Percentiles rank a stretch among this genome's conserved stretches.
These are phyloP conservation scores for Crematogaster levior DNA, from an alignment of 2,888 invertebrate genomes.

Conservation along the genomic window DNA sequence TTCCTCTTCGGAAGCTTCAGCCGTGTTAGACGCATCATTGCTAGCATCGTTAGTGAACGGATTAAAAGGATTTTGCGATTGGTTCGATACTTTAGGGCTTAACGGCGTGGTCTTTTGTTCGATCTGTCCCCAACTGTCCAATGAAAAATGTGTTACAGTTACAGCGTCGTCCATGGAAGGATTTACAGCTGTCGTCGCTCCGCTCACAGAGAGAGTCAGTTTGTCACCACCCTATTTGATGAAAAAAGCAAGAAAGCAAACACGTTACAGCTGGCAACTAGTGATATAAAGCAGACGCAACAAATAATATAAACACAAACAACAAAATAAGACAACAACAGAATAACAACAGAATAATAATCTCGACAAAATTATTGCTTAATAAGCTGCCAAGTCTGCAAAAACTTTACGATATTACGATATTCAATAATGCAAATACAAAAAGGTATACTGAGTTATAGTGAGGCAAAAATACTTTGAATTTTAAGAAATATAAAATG, in stretches of 20 bases:
- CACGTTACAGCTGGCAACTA: conserved; percentile 70
- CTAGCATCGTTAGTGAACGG: conserved; percentile 81
- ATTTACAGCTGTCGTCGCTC: conserved; percentile 79
- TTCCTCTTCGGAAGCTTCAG: conserved; percentile 63
- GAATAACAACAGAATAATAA: neutral
- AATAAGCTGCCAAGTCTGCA: conserved; percentile 7
- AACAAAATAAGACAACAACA: no score
- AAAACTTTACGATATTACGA: neutral
- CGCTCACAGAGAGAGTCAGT: conserved; percentile 89
- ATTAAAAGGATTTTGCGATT: conserved; percentile 85
- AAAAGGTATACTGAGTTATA: neutral
- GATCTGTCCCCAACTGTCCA: conserved; percentile 86
- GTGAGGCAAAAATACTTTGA: neutral
- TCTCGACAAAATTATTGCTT: conserved; percentile 6
- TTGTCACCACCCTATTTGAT: conserved; percentile 89
- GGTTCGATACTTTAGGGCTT: conserved; percentile 80
- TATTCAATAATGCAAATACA: neutral
- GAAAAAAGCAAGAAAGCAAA: conserved; percentile 77
- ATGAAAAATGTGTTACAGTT: conserved; percentile 88
- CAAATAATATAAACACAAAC: conserved; percentile 22
- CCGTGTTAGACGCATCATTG: conserved; percentile 55
- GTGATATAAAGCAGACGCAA: conserved; percentile 54
- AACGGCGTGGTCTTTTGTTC: conserved; percentile 85
- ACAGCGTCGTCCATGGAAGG: conserved; percentile 85
- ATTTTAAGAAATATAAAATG: neutral